Base-by-base conservation (phyloP, 2,797 vertebrate species). In the Aulostomus chinensis region DNA sequence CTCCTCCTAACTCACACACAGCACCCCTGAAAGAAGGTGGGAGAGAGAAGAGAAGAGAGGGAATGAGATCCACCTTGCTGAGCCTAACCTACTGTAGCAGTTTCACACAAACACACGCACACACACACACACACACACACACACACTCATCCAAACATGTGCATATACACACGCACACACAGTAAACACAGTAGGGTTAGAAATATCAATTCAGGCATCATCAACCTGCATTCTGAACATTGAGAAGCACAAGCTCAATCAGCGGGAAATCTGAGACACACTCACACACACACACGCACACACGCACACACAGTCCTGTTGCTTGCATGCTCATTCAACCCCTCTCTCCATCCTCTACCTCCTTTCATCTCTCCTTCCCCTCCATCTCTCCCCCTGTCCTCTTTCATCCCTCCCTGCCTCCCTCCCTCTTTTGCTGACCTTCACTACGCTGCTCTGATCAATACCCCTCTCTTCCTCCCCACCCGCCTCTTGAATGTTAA, bases 1-100 rank as follows among this genome's bases (percentile, higher is more conserved):
- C 97, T 92, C 97, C 96, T 88, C 96, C 97, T 87, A 99, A 92
- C 92, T 99, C 97, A 87, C 97, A 98, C 91, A 98, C 96, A 83
- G 96, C 93, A 84, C 93, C 96, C 90, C 96, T 98, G 92, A 80
- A 90, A 93, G 84, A 91, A 78, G 67, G 53, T 78, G 49, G 76
- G 53, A 18, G 32, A 71, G 43, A 68, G 38, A 28, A 31, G 42
- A 52, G 26, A 40, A 48, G 15, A 69, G 52, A 42, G 28, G 30
- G 48, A 60, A 40, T 68, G 49, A 81, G 77, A 87, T 91, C 93
- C 90, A 92, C 72, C 62, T 81, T 64, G 54, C 65, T 61, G 61
- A 61, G 52, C 48, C 51, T 43, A 74, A 79, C 36, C 52, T 58
- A 31, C n/a, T 31, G 12, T 31, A 45, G 33, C 50, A 71, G 76